phyloP scores from a whole-genome alignment of 2,797 vertebrate genomes.

The Arnoldichthys spilopterus region DNA sequence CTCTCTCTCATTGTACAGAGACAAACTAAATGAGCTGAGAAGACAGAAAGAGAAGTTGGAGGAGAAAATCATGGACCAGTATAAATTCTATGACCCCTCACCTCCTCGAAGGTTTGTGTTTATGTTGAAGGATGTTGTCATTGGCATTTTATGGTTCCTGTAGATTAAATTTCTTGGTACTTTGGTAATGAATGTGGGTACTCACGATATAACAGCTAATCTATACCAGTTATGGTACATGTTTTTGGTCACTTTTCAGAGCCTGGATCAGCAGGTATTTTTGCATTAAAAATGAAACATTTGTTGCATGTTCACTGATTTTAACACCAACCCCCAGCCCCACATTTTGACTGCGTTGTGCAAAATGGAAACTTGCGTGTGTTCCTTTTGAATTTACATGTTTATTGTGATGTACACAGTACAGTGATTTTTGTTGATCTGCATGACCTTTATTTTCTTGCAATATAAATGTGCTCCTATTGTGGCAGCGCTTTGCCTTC shows the following conservation, averaged over 20 bases:
- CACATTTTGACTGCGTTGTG: constrained; percentile 10
- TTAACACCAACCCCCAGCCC: not conserved
- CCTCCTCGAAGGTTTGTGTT: constrained; percentile 89
- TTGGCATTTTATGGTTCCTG: not conserved
- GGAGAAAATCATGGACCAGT: constrained; percentile 99
- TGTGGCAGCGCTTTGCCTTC: not conserved
- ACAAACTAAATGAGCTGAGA: constrained; percentile 95
- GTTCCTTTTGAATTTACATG: not conserved
- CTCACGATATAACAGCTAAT: not conserved
- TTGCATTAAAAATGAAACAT: not conserved
- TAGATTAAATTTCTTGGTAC: not conserved
- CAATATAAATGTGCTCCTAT: not conserved
- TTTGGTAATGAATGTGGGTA: not conserved
- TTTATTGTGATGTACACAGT: not conserved
- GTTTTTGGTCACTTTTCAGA: constrained; percentile 37
- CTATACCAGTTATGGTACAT: not conserved
- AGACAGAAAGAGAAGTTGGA: constrained; percentile 98
- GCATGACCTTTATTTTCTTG: constrained; percentile 1
- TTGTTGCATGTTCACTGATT: not conserved
- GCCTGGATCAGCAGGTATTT: constrained; percentile 33
- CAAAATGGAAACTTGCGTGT: constrained; percentile 9
- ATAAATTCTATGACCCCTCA: constrained; percentile 98
- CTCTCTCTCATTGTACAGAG: constrained; percentile 70
- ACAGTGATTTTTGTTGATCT: not conserved
- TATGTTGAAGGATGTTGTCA: not conserved